Percentiles rank a stretch among this genome's conserved stretches.
Evolutionary conservation across 2,888 invertebrate species (phyloP).

Genomic region (Drosophila nigritarsus): DNA sequence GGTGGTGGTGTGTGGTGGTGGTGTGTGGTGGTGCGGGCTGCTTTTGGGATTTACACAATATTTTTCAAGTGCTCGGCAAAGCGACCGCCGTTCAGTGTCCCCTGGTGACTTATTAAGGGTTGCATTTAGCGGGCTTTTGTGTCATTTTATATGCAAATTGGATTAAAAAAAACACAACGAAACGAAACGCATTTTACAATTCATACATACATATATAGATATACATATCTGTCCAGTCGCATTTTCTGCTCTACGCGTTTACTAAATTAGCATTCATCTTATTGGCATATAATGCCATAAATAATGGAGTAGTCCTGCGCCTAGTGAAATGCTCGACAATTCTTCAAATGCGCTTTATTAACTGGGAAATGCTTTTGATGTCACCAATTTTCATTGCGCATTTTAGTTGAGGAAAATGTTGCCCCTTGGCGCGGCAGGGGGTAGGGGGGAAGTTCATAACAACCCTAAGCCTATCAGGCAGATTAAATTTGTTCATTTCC

Average conservation of each 20-base stretch:
- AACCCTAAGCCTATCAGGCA: slow-evolving; percentile 71
- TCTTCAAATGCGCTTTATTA: slow-evolving; percentile 70
- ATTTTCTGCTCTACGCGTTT: slow-evolving; percentile 57
- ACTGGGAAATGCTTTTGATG: slow-evolving; percentile 80
- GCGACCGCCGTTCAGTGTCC: slow-evolving; percentile 72
- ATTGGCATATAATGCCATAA: slow-evolving; percentile 70
- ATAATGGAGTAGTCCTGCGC: slow-evolving; percentile 45
- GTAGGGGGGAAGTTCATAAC: slow-evolving; percentile 19
- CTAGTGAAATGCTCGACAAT: slow-evolving; percentile 30
- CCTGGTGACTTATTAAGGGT: slow-evolving; percentile 82
- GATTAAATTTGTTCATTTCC: slow-evolving; percentile 60
- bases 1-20: slow-evolving; percentile 35
- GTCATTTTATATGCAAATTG: slow-evolving; percentile 82
- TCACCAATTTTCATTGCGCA: slow-evolving; percentile 69
- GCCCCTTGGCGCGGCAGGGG: slow-evolving; percentile 7
- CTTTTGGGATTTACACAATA: slow-evolving; percentile 79
- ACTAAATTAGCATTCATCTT: slow-evolving; percentile 72
- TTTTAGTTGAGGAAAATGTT: slow-evolving; percentile 31
- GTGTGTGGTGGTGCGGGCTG: slow-evolving; percentile 44
- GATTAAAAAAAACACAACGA: slow-evolving; percentile 69
- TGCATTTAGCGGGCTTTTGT: slow-evolving; percentile 82
- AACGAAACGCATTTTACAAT: slow-evolving; percentile 67
- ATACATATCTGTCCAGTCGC: slow-evolving; percentile 38
- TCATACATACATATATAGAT: slow-evolving; percentile 14
- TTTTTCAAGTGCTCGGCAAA: slow-evolving; percentile 76